These are phyloP conservation scores for Clarias pachynema DNA, from an alignment of 2,797 vertebrate species.

Conservation along the genomic window DNA sequence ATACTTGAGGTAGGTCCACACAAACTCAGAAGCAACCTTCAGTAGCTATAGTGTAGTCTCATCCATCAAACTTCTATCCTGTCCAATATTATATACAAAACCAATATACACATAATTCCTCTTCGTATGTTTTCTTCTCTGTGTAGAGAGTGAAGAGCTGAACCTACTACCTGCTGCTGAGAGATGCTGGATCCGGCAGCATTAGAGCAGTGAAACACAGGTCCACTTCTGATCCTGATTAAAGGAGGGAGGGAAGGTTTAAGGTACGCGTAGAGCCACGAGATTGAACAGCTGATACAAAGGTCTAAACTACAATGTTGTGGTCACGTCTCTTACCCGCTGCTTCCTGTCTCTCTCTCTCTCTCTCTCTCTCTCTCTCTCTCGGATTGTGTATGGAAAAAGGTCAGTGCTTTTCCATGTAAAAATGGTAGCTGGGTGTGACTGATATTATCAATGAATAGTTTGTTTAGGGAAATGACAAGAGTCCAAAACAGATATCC, in stretches of 20 bases:
- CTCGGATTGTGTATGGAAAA: slow-evolving; percentile 46
- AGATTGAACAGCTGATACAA: slow-evolving; percentile 46
- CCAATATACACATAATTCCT: not conserved
- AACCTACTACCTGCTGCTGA: slow-evolving; percentile 45
- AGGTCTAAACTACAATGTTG: slow-evolving; percentile 34
- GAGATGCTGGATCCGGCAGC: slow-evolving; percentile 47
- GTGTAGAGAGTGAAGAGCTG: not conserved
- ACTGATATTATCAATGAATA: slow-evolving; percentile 39
- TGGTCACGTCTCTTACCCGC: slow-evolving; percentile 7
- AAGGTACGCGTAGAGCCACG: slow-evolving; percentile 15
- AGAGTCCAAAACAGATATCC: not conserved
- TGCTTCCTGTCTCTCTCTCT: slow-evolving; percentile 56
- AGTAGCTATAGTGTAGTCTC: not conserved
- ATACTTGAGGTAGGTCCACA: slow-evolving; percentile 28
- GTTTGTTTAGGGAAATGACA: slow-evolving; percentile 41
- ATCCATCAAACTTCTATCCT: not conserved
- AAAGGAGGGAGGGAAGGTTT: slow-evolving; percentile 49
- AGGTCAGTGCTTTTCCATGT: slow-evolving; percentile 51
- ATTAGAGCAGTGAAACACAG: slow-evolving; percentile 23
- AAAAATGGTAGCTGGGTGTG: slow-evolving; percentile 40
- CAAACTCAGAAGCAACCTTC: slow-evolving; percentile 1
- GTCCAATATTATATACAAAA: not conserved
- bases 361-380: slow-evolving; percentile 43
- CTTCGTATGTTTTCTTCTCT: not conserved
- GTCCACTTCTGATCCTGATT: slow-evolving; percentile 50